These are phyloP conservation scores for Premnoplex brunnescens DNA, from an alignment of 2,797 vertebrate genomes.

Conservation along the genomic window DNA sequence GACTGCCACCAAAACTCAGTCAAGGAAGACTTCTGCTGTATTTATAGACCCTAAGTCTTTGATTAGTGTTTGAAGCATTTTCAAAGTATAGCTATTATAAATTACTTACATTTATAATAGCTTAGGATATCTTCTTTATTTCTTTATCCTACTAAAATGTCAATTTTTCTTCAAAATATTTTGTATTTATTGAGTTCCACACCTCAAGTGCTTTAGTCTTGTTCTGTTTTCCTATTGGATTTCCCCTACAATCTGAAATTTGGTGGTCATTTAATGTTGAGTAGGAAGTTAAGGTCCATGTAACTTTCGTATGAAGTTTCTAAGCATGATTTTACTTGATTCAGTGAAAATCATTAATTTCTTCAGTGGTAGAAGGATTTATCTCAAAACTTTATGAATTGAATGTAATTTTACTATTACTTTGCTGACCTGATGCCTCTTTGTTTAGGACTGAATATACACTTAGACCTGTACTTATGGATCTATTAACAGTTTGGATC, in stretches of 20 bases:
- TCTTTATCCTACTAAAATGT: neutral
- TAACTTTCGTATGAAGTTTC: neutral
- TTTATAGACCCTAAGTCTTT: neutral
- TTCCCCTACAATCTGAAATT: neutral
- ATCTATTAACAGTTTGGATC: neutral
- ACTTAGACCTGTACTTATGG: neutral
- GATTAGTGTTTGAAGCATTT: neutral
- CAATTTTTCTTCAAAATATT: neutral
- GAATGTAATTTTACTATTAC: neutral
- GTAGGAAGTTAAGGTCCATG: neutral
- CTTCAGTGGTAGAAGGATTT: neutral
- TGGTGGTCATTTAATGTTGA: neutral
- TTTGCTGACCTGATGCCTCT: neutral
- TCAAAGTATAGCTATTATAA: neutral
- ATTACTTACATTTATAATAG: neutral
- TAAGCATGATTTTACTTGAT: neutral
- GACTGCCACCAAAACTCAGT: neutral
- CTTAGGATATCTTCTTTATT: neutral
- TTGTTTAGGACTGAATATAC: neutral
- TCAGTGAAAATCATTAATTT: neutral
- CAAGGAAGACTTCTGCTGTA: neutral
- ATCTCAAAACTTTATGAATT: neutral
- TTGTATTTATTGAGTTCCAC: neutral
- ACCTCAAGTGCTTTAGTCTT: neutral
- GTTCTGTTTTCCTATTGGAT: neutral